Evolutionary conservation across 1,140 invertebrate genomes (phyloP).

Genomic region (Sipha flava): DNA sequence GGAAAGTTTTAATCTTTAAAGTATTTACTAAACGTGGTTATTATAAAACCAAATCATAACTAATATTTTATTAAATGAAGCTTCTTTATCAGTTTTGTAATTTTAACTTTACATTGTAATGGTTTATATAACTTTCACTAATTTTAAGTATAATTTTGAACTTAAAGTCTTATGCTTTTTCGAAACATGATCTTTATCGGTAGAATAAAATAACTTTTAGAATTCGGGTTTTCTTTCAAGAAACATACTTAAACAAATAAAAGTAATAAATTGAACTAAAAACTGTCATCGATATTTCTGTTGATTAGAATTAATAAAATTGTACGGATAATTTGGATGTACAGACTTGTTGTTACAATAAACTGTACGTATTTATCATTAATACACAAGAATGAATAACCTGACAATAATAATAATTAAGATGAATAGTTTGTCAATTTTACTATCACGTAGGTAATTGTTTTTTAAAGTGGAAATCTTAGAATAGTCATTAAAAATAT

Average conservation of each 20-base stretch:
- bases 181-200: not conserved
- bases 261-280: constrained; percentile 6
- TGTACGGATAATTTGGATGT: not conserved
- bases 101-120: not conserved
- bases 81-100: not conserved
- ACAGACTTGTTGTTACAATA: too few relatives aligned
- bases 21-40: too few relatives aligned
- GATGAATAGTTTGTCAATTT: too few relatives aligned
- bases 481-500: too few relatives aligned
- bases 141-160: not conserved
- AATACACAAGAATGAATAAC: too few relatives aligned
- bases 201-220: not conserved
- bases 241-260: not conserved
- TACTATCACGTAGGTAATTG: too few relatives aligned
- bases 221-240: not conserved
- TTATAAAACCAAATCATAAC: not conserved
- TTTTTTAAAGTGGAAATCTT: too few relatives aligned
- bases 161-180: not conserved
- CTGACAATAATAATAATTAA: too few relatives aligned
- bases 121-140: not conserved
- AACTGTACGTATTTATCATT: too few relatives aligned
- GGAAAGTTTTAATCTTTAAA: not conserved
- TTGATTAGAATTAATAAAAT: not conserved
- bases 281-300: not conserved
- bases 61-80: not conserved